Evolutionary conservation across 2,113 vertebrate species (phyloP), one percentile per base, ranked within the genome.

Genomic region (Geococcyx californianus): DNA sequence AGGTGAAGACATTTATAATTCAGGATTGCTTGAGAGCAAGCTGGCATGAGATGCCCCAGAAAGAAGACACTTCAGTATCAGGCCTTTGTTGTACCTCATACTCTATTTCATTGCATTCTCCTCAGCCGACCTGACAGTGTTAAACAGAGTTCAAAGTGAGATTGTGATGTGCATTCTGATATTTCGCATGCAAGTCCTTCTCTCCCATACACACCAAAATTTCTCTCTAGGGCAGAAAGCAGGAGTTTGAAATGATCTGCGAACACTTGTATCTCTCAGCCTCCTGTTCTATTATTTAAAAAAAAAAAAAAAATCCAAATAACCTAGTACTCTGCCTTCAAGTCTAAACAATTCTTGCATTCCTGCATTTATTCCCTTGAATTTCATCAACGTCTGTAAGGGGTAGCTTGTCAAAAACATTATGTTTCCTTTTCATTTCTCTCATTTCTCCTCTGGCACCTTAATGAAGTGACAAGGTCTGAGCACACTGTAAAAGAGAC

Each of bases 81-180:
- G 56, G 29, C 3, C 33, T 56, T 36, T n/a, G 13, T 60, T 62
- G 13, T 24, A 84, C 34, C 34, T 68, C 4, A 5, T 7, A 6
- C 10, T 60, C 15, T 31, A 13, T 72, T 78, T 67, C 47, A 21
- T 13, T 56, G 26, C 0, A 0, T 63, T 82, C 52, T 42, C 29
- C 10, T 7, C 47, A 33, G 33, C 7, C 0, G 0, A 84, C 66
- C 29, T 63, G 55, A 68, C 31, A 51, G 9, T 8, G 7, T 14
- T n/a, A 14, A 84, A 54, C 10, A 56, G 25, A 38, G 34, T 6
- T 90, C 67, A 67, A 70, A 69, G 25, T 0, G 0, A 83, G n/a
- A 75, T 4, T 6, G 0, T 1, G 0, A 19, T 13, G 15, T 33
- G 14, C 12, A 38, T 31, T 64, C 79, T 13, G 14, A 26, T 63